Percentiles rank a stretch among this genome's conserved stretches.
phyloP scores from a whole-genome alignment of 2,888 invertebrate species.

The Zele albiditarsus region DNA sequence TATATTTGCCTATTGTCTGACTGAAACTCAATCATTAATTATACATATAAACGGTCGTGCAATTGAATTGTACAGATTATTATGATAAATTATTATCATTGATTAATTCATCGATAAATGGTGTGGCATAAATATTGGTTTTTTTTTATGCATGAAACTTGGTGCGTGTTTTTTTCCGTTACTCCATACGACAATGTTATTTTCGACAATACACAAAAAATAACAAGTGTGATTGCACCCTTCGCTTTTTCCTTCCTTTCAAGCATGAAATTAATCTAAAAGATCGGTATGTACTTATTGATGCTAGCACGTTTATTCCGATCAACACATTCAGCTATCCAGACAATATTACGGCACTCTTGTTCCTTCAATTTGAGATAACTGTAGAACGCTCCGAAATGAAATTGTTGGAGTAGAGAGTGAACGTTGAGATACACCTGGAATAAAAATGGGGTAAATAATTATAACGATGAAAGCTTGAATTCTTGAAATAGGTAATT shows the following conservation, averaged over 20 bases:
- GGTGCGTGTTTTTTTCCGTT: not conserved
- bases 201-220: constrained; percentile 24
- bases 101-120: not conserved
- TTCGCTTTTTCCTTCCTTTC: not conserved
- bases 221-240: not conserved
- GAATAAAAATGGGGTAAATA: constrained; percentile 58
- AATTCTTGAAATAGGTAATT: constrained; percentile 26
- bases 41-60: not conserved
- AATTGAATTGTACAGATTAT: not conserved
- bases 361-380: constrained; percentile 99
- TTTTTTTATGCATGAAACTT: constrained; percentile 1
- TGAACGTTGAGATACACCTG: constrained; percentile 95
- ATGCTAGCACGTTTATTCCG: constrained; percentile 99
- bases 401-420: constrained; percentile 99
- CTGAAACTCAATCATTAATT: not conserved
- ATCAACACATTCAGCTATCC: constrained; percentile 99
- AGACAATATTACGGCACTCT: constrained; percentile 99
- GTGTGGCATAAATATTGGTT: not conserved
- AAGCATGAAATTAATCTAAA: constrained; percentile 77
- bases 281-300: constrained; percentile 99
- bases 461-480: not conserved
- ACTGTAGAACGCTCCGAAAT: constrained; percentile 99
- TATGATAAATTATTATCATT: constrained; percentile 16
- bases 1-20: not conserved
- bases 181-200: not conserved